These are phyloP conservation scores for Ormyrus rosae DNA, from an alignment of 2,888 invertebrate species.

Conservation along the genomic window DNA sequence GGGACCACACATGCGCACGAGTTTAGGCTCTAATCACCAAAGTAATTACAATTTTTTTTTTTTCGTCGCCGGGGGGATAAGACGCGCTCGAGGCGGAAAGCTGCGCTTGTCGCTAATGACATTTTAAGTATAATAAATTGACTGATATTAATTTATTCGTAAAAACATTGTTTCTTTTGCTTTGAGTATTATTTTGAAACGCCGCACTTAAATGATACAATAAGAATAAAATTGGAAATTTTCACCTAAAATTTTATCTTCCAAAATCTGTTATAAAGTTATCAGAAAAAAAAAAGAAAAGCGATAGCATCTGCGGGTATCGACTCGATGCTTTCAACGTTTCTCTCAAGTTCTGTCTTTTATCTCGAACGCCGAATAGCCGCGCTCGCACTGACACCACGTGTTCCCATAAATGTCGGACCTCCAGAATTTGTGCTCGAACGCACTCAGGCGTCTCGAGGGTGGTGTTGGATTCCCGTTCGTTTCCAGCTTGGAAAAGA, in stretches of 20 bases:
- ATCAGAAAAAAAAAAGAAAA: not conserved
- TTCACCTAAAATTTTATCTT: too few relatives aligned
- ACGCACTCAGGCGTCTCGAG: conserved; percentile 40
- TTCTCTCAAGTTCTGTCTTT: not conserved
- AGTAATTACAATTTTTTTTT: conserved; percentile 53
- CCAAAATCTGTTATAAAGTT: not conserved
- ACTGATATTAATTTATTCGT: too few relatives aligned
- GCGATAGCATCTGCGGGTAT: not conserved
- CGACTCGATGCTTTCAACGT: not conserved
- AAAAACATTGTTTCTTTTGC: too few relatives aligned
- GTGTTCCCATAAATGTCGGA: conserved; percentile 46
- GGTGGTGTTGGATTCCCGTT: conserved; percentile 40
- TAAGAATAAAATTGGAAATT: too few relatives aligned
- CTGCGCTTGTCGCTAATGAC: conserved; percentile 15
- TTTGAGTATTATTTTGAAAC: too few relatives aligned
- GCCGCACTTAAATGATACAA: too few relatives aligned
- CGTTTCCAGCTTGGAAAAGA: not conserved
- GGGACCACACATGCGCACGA: conserved; percentile 43
- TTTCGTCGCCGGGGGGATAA: not conserved
- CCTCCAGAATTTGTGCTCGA: conserved; percentile 37
- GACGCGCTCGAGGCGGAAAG: not conserved
- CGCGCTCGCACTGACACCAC: conserved; percentile 22
- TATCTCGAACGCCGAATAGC: not conserved
- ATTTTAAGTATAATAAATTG: not conserved
- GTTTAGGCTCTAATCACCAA: conserved; percentile 47